phyloP scores from a whole-genome alignment of 2,888 invertebrate species.

The Cheilosia urbana region DNA sequence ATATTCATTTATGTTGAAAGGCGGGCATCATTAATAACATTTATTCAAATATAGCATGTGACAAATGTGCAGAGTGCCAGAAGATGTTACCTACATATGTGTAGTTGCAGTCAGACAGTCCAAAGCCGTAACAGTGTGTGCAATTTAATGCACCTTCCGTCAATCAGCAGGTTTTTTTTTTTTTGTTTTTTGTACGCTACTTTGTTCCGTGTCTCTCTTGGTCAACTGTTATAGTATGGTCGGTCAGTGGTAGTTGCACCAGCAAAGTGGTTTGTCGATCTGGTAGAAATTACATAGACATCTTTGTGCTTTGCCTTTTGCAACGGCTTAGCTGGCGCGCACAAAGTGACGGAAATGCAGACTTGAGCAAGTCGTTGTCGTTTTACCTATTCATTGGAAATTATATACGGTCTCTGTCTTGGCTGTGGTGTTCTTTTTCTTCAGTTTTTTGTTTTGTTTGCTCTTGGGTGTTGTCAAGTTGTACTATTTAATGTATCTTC shows the following conservation, averaged over 20 bases:
- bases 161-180: conserved; percentile 30
- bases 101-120: conserved; percentile 29
- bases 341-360: conserved; percentile 45
- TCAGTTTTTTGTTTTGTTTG: neutral
- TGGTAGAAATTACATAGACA: conserved; percentile 38
- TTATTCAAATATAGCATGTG: conserved; percentile 32
- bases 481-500: conserved; percentile 22
- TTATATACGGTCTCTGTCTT: conserved; percentile 12
- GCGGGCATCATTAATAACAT: conserved; percentile 49
- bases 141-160: conserved; percentile 52
- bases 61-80: conserved; percentile 10
- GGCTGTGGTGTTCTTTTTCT: neutral
- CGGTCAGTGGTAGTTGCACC: conserved; percentile 17
- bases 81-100: conserved; percentile 30
- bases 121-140: conserved; percentile 18
- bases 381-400: conserved; percentile 14
- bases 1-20: conserved; percentile 35
- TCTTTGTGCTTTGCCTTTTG: conserved; percentile 20
- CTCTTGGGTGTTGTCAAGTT: neutral
- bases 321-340: conserved; percentile 1
- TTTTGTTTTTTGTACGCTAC: neutral
- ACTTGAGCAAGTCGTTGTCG: conserved; percentile 19
- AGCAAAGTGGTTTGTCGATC: conserved; percentile 46
- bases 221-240: conserved; percentile 17
- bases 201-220: conserved; percentile 19